A percentile compares a stretch with the other conserved stretches of the same genome.
Evolutionary conservation across 2,113 vertebrate genomes (phyloP).

Genomic region (Pterocles burchelli): DNA sequence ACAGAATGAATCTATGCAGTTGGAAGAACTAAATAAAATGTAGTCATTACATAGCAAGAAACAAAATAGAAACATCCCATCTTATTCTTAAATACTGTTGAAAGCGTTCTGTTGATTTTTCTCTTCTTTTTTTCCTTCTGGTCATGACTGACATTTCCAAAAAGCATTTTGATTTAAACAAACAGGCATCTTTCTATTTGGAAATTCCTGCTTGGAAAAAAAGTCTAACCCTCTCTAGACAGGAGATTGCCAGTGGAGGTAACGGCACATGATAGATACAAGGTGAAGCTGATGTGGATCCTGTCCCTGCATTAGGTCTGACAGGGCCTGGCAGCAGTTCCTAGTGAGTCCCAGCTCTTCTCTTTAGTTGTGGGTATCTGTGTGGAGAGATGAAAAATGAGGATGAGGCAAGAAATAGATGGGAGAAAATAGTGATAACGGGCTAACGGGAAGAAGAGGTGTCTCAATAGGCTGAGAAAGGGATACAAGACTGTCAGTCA

Average conservation of each 20-base stretch:
- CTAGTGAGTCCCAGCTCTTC: not conserved
- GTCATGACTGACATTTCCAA: not conserved
- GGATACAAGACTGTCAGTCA: not conserved
- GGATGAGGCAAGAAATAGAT: not conserved
- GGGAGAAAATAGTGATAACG: not conserved
- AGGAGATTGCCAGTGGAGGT: not conserved
- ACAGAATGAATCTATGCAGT: not conserved
- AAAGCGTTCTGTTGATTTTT: not conserved
- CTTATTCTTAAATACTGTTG: not conserved
- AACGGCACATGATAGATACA: rapidly evolving
- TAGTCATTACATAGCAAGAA: not conserved
- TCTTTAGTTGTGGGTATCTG: not conserved
- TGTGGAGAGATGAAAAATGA: not conserved
- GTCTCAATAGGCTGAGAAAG: not conserved
- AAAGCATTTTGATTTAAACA: not conserved
- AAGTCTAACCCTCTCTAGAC: not conserved
- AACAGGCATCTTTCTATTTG: not conserved
- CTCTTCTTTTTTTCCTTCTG: not conserved
- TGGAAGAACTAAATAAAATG: not conserved
- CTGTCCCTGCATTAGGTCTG: not conserved
- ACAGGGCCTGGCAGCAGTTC: not conserved
- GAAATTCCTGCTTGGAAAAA: not conserved
- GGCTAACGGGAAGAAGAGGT: not conserved
- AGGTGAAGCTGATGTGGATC: not conserved
- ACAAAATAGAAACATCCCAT: not conserved